Conservation (phyloP, 37 sponge, comb jelly and placozoan species). For the Spongilla lacustris region DNA sequence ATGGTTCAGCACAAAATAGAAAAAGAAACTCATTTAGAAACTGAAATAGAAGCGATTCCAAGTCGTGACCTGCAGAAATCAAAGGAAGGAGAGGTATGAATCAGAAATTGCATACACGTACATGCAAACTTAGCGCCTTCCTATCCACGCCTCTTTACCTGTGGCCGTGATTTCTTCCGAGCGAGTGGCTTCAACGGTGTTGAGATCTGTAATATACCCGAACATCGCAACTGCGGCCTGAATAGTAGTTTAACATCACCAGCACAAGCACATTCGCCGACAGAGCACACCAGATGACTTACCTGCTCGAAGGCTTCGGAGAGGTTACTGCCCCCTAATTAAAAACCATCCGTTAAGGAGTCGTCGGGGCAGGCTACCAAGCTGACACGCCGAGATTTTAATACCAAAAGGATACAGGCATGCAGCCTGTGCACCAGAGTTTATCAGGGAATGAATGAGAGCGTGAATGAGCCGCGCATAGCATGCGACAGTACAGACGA, state of each 20-base stretch:
- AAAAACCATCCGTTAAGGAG: conserved; percentile 12
- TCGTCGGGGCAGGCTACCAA: background rate
- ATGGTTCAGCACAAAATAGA: conserved; percentile 95
- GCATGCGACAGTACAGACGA: no score
- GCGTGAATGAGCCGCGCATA: no score
- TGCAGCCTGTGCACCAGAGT: conserved; percentile 53
- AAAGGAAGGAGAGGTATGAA: background rate
- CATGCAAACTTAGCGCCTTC: no score
- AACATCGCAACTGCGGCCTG: conserved; percentile 89
- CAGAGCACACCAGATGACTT: background rate
- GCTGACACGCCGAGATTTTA: background rate
- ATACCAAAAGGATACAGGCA: conserved; percentile 69
- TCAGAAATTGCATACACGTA: background rate
- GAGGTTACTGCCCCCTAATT: conserved; percentile 80
- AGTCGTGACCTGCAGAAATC: conserved; percentile 72
- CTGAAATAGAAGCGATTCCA: conserved; percentile 91
- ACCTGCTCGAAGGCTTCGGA: conserved; percentile 92
- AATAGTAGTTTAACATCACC: conserved; percentile 3
- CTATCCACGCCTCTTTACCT: conserved; percentile 30
- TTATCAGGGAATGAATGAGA: background rate
- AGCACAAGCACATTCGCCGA: background rate
- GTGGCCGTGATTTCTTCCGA: conserved; percentile 73
- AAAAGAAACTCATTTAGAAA: conserved; percentile 96
- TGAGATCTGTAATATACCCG: conserved; percentile 94
- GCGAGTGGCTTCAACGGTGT: conserved; percentile 54